Base-by-base conservation (phyloP, 2,797 vertebrate genomes). In the Hydrocynus forskahlii region DNA sequence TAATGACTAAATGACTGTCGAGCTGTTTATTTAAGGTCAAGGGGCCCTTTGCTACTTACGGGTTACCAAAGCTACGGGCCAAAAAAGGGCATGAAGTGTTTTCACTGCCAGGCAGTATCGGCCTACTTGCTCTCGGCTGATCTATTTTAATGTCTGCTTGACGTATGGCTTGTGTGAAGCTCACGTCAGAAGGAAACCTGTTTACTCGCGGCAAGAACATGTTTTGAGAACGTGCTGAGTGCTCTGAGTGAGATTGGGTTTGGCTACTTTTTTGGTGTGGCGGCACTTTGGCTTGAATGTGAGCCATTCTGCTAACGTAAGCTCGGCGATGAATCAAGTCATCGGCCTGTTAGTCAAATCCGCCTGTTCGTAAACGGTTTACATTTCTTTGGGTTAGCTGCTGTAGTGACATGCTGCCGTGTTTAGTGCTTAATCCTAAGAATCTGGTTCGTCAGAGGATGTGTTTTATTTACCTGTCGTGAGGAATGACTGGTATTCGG, bases 1-100 rank as follows among this genome's bases (percentile, higher is more conserved):
- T 82, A 78, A 81, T 64, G 59, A 73, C 59, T 43, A 81, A 55
- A 79, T 64, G 43, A 76, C 66, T 59, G 75, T 38, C 68, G 63
- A 82, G 68, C 62, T 71, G 76, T 83, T 83, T 81, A 59, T 81
- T 81, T 79, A 60, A 82, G 38, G 55, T 79, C 78, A 81, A 79
- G 35, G 60, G 10, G 29, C 14, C 14, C 54, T 55, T 69, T 55
- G 14, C 69, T n/a, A 54, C 76, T 80, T 52, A 48, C 68, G 62
- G 71, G 80, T 84, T 71, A 81, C 79, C 62, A 75, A 57, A 75
- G 55, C 29, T 55, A 73, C 72, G 14, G 9, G n/a, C 68, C 75
- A 45, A 63, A 81, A 75, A 63, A 29, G 23, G 40, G 3, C 25
- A 57, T 45, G 29, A 19, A 12, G 0, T 12, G 48, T 59, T 62